Percentiles rank a stretch among this genome's conserved stretches.
Conservation (phyloP, 1,140 invertebrate species). For the Heliconius himera region DNA sequence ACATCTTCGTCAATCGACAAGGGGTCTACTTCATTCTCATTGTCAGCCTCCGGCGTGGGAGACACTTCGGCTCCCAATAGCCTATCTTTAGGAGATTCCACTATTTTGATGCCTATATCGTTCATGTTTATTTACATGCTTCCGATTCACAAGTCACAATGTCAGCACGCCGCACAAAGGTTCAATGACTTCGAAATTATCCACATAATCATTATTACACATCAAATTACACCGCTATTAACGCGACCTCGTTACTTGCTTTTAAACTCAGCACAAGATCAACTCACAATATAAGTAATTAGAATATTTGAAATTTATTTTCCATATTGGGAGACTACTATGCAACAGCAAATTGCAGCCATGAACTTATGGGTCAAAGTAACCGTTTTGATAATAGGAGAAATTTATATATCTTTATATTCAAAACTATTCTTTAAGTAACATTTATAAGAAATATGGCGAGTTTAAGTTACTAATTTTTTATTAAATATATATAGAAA, state of each 20-base stretch:
- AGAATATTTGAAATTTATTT: conserved; percentile 67
- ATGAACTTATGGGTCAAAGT: conserved; percentile 65
- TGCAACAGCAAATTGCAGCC: conserved; percentile 60
- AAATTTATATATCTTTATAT: conserved; percentile 32
- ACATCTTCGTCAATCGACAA: conserved; percentile 63
- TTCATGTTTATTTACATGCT: conserved; percentile 82
- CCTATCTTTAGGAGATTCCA: conserved; percentile 69
- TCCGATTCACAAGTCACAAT: conserved; percentile 68
- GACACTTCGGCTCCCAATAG: conserved; percentile 51
- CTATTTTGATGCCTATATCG: conserved; percentile 78
- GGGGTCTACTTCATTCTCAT: conserved; percentile 72
- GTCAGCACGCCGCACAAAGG: conserved; percentile 65
- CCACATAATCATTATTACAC: conserved; percentile 57
- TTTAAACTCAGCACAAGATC: conserved; percentile 16
- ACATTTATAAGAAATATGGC: conserved; percentile 30
- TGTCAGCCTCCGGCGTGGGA: conserved; percentile 48
- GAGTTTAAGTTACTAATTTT: conserved; percentile 25
- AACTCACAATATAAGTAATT: conserved; percentile 30
- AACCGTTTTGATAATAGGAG: conserved; percentile 50
- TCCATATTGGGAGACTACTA: conserved; percentile 60
- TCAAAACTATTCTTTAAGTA: conserved; percentile 5
- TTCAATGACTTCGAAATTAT: conserved; percentile 63
- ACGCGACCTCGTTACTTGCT: conserved; percentile 22
- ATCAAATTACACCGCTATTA: conserved; percentile 32
- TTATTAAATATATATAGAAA: conserved; percentile 44